A percentile compares a stretch with the other conserved stretches of the same genome.
phyloP scores from a whole-genome alignment of 2,888 invertebrate species.

The Drosophila lutescens region DNA sequence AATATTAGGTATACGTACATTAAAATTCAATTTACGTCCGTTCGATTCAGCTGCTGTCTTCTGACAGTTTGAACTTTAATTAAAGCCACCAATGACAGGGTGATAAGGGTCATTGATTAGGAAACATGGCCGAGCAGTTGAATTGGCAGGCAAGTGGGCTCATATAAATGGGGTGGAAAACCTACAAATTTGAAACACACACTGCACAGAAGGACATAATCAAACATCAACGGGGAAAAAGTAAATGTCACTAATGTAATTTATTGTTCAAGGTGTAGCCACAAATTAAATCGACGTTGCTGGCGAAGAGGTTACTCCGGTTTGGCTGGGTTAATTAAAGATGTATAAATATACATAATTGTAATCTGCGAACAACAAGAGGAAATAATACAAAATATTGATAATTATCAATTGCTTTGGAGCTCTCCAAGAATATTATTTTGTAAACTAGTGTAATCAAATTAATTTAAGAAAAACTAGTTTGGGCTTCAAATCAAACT shows the following conservation, averaged over 20 bases:
- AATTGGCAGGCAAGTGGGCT: constrained; percentile 57
- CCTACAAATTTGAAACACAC: constrained; percentile 12
- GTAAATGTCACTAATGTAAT: constrained; percentile 54
- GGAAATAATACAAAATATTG: no score
- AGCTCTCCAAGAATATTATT: no score
- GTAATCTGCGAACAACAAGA: no score
- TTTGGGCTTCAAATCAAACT: no score
- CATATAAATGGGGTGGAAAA: not conserved
- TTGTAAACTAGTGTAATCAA: no score
- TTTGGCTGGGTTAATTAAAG: constrained; percentile 3
- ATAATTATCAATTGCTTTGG: no score
- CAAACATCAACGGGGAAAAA: constrained; percentile 52
- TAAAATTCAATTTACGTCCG: constrained; percentile 71
- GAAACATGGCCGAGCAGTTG: constrained; percentile 39
- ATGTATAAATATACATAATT: not conserved
- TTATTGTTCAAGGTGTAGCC: constrained; percentile 36
- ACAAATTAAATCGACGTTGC: not conserved
- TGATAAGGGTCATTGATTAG: constrained; percentile 72
- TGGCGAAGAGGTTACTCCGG: not conserved
- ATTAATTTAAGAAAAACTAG: no score
- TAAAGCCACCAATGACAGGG: constrained; percentile 52
- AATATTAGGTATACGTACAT: constrained; percentile 58
- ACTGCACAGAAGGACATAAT: constrained; percentile 39
- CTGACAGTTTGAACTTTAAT: constrained; percentile 71
- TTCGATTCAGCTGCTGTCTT: constrained; percentile 13